Conservation (phyloP, 2,888 invertebrate genomes). For the Corythucha ciliata region DNA sequence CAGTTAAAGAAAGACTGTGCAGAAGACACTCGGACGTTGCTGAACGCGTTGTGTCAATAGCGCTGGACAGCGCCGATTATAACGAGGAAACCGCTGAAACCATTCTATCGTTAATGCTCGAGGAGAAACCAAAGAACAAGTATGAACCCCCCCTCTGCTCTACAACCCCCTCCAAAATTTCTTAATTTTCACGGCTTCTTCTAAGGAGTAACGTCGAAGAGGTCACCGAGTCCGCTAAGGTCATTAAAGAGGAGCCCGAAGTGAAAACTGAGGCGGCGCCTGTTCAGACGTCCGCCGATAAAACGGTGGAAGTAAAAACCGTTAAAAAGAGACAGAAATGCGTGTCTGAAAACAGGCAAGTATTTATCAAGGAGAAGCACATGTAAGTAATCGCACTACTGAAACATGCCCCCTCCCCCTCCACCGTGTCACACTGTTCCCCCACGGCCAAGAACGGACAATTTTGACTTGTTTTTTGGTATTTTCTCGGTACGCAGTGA, state of each 20-base stretch:
- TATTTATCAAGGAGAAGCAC: slow-evolving; percentile 24
- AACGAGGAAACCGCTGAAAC: slow-evolving; percentile 72
- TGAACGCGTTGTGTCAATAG: slow-evolving; percentile 71
- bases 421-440: too few species aligned
- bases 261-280: slow-evolving; percentile 28
- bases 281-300: slow-evolving; percentile 6
- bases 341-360: slow-evolving; percentile 22
- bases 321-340: slow-evolving; percentile 20
- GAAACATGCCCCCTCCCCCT: too few species aligned
- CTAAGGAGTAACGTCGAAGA: slow-evolving; percentile 23
- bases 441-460: too few species aligned
- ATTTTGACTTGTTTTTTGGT: too few species aligned
- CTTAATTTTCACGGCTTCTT: not conserved
- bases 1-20: slow-evolving; percentile 62
- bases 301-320: slow-evolving; percentile 5
- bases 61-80: slow-evolving; percentile 78
- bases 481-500: too few species aligned
- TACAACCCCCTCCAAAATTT: not conserved
- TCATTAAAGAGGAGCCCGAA: slow-evolving; percentile 27
- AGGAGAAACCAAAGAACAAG: slow-evolving; percentile 45
- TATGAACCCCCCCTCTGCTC: too few species aligned
- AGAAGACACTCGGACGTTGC: slow-evolving; percentile 64
- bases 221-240: slow-evolving; percentile 25
- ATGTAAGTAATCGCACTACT: slow-evolving; percentile 25
- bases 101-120: slow-evolving; percentile 61